A percentile compares a stretch with the other conserved stretches of the same genome.
Evolutionary conservation across 64 coral and sea anemone species (phyloP).

Genomic region (Montipora capricornis): DNA sequence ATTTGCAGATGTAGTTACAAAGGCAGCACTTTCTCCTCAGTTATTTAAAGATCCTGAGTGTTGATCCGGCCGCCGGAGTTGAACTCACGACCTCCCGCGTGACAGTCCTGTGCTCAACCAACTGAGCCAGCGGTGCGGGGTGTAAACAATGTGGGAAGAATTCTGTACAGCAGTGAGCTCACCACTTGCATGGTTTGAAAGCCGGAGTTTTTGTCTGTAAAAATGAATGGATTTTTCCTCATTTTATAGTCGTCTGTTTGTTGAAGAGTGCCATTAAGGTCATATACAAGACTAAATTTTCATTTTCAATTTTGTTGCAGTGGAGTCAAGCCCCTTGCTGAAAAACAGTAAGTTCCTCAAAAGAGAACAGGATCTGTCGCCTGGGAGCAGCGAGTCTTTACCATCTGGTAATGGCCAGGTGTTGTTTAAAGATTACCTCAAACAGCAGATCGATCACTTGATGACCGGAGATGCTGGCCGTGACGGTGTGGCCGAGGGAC

Average conservation of each 20-base stretch:
- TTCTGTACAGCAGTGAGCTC: too few relatives aligned
- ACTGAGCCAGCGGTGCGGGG: too few relatives aligned
- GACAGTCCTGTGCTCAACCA: too few relatives aligned
- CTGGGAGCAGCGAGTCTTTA: background rate
- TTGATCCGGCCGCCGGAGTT: too few relatives aligned
- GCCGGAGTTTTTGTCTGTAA: too few relatives aligned
- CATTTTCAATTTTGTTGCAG: background rate
- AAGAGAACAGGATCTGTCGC: background rate
- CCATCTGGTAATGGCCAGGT: slow-evolving; percentile 34
- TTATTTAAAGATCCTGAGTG: too few relatives aligned
- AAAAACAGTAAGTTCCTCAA: slow-evolving; percentile 78
- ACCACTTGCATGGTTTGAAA: too few relatives aligned
- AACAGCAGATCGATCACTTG: slow-evolving; percentile 93
- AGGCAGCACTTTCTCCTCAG: too few relatives aligned
- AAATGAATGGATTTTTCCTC: too few relatives aligned
- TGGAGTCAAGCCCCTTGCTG: slow-evolving; percentile 72
- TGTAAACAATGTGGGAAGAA: too few relatives aligned
- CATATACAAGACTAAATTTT: background rate
- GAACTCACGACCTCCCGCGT: too few relatives aligned
- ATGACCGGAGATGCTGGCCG: slow-evolving; percentile 97
- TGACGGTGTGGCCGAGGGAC: slow-evolving; percentile 95
- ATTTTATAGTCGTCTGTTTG: background rate
- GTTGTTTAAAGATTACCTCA: slow-evolving; percentile 84
- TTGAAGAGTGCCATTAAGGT: background rate
- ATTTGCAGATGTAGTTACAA: too few relatives aligned